These are phyloP conservation scores for Sturmia bella DNA, from an alignment of 2,888 invertebrate genomes.

Conservation along the genomic window DNA sequence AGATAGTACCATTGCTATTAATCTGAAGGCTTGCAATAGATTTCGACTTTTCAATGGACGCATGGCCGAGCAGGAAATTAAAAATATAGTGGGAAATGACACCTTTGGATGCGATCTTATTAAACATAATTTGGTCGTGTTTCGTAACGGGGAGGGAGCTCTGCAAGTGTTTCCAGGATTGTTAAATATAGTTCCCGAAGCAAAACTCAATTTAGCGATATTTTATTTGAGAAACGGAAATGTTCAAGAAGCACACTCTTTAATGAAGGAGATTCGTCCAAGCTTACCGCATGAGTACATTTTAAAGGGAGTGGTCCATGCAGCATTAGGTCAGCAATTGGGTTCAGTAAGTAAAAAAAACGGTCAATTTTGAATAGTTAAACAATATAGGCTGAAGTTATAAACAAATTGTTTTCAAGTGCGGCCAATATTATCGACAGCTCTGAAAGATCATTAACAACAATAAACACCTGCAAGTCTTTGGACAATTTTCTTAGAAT, in stretches of 20 bases:
- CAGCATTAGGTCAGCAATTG: conserved; percentile 94
- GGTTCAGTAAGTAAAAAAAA: conserved; percentile 87
- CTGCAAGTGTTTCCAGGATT: conserved; percentile 93
- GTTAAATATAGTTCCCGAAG: conserved; percentile 98
- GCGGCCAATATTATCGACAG: no score
- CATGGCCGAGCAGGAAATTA: conserved; percentile 96
- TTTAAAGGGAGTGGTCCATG: conserved; percentile 97
- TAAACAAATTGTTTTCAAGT: no score
- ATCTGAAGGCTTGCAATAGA: conserved; percentile 90
- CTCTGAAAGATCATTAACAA: no score
- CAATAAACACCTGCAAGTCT: background rate
- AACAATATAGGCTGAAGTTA: no score
- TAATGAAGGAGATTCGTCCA: conserved; percentile 95
- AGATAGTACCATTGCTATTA: conserved; percentile 97
- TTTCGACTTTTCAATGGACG: conserved; percentile 95
- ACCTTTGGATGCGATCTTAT: conserved; percentile 95
- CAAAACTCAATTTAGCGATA: conserved; percentile 96
- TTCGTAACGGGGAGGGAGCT: conserved; percentile 95
- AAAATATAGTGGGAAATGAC: conserved; percentile 88
- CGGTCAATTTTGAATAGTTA: no score
- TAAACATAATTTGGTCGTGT: conserved; percentile 97
- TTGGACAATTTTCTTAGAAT: no score
- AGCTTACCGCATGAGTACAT: conserved; percentile 97
- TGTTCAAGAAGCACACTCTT: conserved; percentile 91
- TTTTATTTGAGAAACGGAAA: conserved; percentile 95